These are phyloP conservation scores for Dasyurus viverrinus DNA, from an alignment of 2,113 vertebrate genomes.

Conservation along the genomic window DNA sequence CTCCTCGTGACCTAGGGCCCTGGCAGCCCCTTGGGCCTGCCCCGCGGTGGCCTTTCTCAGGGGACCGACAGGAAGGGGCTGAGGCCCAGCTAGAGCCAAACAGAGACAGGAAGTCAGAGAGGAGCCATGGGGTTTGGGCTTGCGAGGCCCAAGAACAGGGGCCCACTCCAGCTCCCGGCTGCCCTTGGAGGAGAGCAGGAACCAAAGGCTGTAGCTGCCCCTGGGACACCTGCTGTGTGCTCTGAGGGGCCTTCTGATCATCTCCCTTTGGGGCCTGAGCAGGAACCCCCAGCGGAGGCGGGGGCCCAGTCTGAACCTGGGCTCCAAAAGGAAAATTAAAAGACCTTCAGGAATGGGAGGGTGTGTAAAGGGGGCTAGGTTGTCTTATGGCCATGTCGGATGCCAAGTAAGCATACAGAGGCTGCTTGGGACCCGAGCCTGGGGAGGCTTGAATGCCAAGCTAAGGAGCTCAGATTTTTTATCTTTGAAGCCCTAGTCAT, in stretches of 20 bases:
- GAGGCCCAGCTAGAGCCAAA: neutral
- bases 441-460: neutral
- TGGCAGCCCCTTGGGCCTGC: constrained; percentile 26
- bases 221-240: neutral
- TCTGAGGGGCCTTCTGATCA: neutral
- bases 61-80: constrained; percentile 29
- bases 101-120: constrained; percentile 15
- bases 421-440: neutral
- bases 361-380: neutral
- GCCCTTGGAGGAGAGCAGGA: neutral
- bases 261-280: neutral
- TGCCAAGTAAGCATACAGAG: neutral
- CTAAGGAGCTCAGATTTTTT: too few relatives aligned
- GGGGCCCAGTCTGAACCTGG: neutral
- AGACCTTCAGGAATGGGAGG: neutral
- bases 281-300: neutral
- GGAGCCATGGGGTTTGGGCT: neutral
- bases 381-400: neutral
- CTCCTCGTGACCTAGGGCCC: constrained; percentile 24
- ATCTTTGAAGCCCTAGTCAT: neutral
- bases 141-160: neutral
- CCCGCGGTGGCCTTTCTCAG: constrained; percentile 59
- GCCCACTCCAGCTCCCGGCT: neutral
- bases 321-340: neutral
- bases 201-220: neutral